Conservation (phyloP, 2,888 invertebrate species). For the Lacanobia wlatinum region DNA sequence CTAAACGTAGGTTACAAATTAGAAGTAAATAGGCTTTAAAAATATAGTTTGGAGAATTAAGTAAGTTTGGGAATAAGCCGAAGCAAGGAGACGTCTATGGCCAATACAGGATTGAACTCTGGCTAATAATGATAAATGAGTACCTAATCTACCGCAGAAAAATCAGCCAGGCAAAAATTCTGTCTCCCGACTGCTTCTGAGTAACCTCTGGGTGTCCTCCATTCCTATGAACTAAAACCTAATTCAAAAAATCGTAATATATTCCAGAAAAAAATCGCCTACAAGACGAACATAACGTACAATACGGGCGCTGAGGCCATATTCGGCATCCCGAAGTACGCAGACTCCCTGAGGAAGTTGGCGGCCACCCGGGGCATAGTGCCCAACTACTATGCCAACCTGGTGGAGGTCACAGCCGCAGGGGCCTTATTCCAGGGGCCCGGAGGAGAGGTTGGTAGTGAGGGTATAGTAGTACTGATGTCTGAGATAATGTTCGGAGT, state of each 20-base stretch:
- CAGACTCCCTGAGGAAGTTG: slow-evolving; percentile 93
- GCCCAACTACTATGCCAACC: slow-evolving; percentile 93
- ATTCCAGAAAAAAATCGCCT: slow-evolving; percentile 92
- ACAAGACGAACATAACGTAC: slow-evolving; percentile 94
- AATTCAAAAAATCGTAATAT: background rate
- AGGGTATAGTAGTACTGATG: no score
- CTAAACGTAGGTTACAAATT: no score
- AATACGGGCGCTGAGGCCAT: slow-evolving; percentile 95
- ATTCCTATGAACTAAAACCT: background rate
- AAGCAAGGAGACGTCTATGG: no score
- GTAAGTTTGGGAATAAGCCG: no score
- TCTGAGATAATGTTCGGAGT: background rate
- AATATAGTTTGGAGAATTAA: no score
- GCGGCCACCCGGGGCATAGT: slow-evolving; percentile 93
- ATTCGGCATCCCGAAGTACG: slow-evolving; percentile 98
- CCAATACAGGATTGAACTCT: no score
- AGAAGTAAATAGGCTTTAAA: no score
- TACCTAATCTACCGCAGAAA: no score
- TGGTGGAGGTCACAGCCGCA: slow-evolving; percentile 93
- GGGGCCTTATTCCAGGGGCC: slow-evolving; percentile 95
- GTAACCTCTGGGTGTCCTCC: no score
- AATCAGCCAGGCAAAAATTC: no score
- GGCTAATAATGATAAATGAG: no score
- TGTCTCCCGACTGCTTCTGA: no score
- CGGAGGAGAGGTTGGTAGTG: slow-evolving; percentile 79